Evolutionary conservation across 2,797 vertebrate species (phyloP).

Genomic region (Spinus olivaceus): DNA sequence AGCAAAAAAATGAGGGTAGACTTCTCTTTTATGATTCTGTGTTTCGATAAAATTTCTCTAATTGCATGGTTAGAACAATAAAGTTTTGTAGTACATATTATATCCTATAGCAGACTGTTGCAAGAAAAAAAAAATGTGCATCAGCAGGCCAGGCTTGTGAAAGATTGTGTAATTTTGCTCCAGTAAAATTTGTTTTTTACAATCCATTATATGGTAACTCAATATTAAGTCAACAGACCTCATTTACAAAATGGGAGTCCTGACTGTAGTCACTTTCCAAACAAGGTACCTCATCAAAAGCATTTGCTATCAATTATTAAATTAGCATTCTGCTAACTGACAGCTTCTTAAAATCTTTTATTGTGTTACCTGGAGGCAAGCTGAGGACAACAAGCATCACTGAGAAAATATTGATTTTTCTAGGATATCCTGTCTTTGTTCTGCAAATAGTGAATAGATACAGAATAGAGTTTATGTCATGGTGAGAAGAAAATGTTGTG

Average conservation of each 20-base stretch:
- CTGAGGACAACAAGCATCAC: background rate
- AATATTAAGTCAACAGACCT: background rate
- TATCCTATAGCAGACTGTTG: background rate
- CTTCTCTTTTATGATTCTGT: background rate
- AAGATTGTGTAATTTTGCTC: background rate
- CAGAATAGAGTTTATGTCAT: background rate
- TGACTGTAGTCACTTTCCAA: background rate
- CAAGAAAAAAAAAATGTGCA: background rate
- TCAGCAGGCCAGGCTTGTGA: background rate
- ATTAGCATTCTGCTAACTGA: background rate
- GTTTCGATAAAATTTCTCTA: background rate
- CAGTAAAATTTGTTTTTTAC: background rate
- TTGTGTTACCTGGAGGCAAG: background rate
- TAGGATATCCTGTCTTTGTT: conserved; percentile 8
- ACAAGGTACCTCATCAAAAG: background rate
- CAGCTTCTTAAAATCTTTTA: background rate
- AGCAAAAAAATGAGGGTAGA: background rate
- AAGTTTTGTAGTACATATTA: background rate
- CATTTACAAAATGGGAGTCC: background rate
- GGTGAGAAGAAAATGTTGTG: background rate
- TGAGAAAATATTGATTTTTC: conserved; percentile 22
- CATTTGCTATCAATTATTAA: background rate
- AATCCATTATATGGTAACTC: background rate
- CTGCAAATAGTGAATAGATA: background rate
- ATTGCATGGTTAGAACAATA: background rate